Evolutionary conservation across 2,888 invertebrate species (phyloP), one percentile per base, ranked within the genome.

Genomic region (Drosophila ezoana): DNA sequence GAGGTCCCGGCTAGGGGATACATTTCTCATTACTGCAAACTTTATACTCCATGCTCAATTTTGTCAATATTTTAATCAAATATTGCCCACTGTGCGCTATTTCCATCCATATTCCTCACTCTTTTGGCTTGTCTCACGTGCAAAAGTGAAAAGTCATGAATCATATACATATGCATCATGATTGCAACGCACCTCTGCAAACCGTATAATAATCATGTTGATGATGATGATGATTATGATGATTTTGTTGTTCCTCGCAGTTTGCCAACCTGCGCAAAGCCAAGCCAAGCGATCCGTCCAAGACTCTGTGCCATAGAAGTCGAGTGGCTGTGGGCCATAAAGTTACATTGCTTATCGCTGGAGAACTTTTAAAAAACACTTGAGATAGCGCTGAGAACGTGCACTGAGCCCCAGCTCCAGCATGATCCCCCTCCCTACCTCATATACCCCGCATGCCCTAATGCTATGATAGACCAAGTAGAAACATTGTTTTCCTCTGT

Each of bases 121-220:
- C 44, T 72, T 70, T 35, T 67, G 52, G 57, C 64, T 38, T 51
- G 64, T 20, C 70, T 51, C 62, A 65, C 76, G 70, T 75, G 73
- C 66, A 78, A 85, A 87, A 83, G 83, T 83, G 88, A 87, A 87
- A 89, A 87, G 86, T 81, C 89, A 89, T 89, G 83, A 87, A 87
- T 89, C 83, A 81, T 76, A 68, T 57, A 62, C 56, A 81, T 79
- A 71, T 28, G 28, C 87, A 85, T 76, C 71, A 84, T 77, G 79
- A 73, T 72, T 81, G 77, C 65, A 80, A 78, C 66, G 72, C 74
- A 70, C 84, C 76, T 78, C 63, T 72, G 81, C 71, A n/a, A 74
- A 58, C 74, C 59, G 67, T 71, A 71, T 69, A 63, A 72, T 76
- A 38, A 56, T 54, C 49, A 68, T 51, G 48, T 71, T 69, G 23